Base-by-base conservation (phyloP, 2,113 vertebrate species). In the Rhadina sibilatrix region DNA sequence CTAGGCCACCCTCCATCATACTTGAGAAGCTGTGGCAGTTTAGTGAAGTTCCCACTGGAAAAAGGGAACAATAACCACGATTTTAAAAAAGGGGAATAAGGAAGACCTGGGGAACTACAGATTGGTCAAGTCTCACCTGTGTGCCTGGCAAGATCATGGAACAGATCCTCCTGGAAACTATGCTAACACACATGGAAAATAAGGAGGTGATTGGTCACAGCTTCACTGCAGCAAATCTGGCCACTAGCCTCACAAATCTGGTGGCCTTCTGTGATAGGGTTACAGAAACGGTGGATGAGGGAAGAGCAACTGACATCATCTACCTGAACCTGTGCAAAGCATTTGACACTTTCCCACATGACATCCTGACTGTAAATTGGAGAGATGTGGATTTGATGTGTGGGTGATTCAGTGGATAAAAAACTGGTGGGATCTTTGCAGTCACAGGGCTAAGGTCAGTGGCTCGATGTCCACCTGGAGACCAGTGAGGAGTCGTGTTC, bases 1-100 rank as follows among this genome's bases (percentile, higher is more conserved):
- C 30, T 82, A 15, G 31, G 30, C 78, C 30, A 35, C 22, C 44
- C 44, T 57, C 50, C 37, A 74, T 50, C 37, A 19, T 14, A 24
- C 68, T 57, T 57, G 22, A 50, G 27, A 59, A 65, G 37, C 12
- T 42, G 18, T 65, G 50, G 18, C 37, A 52, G 22, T 59, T 50
- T 20, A 37, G 12, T 57, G 31, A 16, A 22, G 15, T 59, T 72
- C 52, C 68, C 33, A 13, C 10, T 59, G 37, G 27, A 37, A 52
- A 72, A 65, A 28, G 31, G 59, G 18, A 65, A 57, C 28, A 8
- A 35, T 38, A 65, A 15, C 8, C 14, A 21, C 0, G 0, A 6
- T 64, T 35, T 71, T 49, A 22, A 35, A 22, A 71, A 64, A 19
- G 21, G 25, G 42, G 64, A 42, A 27, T 64, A 64, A 64, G 35